These are phyloP conservation scores for Tragelaphus strepsiceros DNA, from an alignment of 2,113 vertebrate genomes.

Conservation along the genomic window DNA sequence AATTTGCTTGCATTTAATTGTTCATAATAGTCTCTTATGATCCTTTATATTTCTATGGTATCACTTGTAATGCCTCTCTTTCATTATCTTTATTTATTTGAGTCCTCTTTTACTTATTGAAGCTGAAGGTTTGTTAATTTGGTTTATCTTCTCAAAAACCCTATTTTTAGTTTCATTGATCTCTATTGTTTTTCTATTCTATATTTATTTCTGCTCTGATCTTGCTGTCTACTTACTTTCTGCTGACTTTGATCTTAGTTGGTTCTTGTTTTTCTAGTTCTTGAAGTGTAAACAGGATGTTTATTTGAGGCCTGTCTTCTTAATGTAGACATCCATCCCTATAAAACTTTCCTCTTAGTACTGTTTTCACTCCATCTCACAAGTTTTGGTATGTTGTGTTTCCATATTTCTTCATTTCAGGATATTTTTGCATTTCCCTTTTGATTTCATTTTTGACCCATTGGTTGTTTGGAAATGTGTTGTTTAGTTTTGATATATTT, in stretches of 20 bases:
- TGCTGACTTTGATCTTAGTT: neutral
- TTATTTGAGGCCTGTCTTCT: neutral
- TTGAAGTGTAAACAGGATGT: neutral
- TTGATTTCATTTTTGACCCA: neutral
- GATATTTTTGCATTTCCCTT: neutral
- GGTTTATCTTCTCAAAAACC: neutral
- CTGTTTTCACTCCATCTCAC: too few relatives aligned
- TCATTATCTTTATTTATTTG: neutral
- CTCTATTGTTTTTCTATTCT: neutral
- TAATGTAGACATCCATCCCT: too few relatives aligned
- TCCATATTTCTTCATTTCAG: neutral
- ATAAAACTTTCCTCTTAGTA: too few relatives aligned
- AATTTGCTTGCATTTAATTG: neutral
- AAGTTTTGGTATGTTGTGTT: neutral
- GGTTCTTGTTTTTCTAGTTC: neutral
- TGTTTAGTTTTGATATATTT: neutral
- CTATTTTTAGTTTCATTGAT: neutral
- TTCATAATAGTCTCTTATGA: neutral
- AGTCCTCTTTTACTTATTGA: neutral
- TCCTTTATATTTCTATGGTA: neutral
- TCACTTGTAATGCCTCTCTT: neutral
- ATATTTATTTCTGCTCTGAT: neutral
- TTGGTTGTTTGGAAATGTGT: neutral
- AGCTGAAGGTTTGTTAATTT: neutral
- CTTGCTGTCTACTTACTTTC: neutral